These are phyloP conservation scores for Xenus cinereus DNA, from an alignment of 2,113 vertebrate species.

Conservation along the genomic window DNA sequence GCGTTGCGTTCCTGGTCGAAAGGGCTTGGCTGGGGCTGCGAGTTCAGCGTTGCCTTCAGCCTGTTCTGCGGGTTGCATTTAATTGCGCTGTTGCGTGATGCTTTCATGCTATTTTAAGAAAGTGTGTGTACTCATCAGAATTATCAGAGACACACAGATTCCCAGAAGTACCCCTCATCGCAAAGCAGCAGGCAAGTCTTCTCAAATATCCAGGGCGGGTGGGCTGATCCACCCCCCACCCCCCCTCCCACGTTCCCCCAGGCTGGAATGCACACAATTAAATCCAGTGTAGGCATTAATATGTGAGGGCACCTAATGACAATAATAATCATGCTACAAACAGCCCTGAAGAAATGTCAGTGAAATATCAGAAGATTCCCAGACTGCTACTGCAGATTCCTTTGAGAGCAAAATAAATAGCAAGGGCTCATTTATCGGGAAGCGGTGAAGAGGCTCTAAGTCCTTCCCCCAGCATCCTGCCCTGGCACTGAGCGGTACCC, in stretches of 20 bases:
- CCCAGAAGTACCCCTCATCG: not conserved
- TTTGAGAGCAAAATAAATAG: not conserved
- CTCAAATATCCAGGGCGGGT: fast-evolving
- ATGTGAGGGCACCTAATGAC: not conserved
- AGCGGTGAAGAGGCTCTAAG: not conserved
- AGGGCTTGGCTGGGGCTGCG: not conserved
- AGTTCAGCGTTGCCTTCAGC: not conserved
- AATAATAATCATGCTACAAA: not conserved
- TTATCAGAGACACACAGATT: not conserved
- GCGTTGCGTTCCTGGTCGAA: not conserved
- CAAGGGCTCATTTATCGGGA: not conserved
- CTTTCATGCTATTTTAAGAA: slow-evolving; percentile 22
- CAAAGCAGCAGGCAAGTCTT: not conserved
- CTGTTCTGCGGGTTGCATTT: not conserved
- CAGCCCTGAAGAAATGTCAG: slow-evolving; percentile 10
- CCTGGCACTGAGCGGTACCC: fast-evolving
- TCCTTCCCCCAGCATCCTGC: not conserved
- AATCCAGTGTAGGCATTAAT: not conserved
- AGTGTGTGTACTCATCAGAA: not conserved
- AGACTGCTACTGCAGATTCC: not conserved
- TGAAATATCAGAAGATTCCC: slow-evolving; percentile 1
- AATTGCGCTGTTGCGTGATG: not conserved
- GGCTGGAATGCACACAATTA: not conserved
- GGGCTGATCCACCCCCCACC: not conserved
- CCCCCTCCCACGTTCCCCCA: no score